Evolutionary conservation across 2,113 vertebrate genomes (phyloP).

Genomic region (Engystomops pustulosus): DNA sequence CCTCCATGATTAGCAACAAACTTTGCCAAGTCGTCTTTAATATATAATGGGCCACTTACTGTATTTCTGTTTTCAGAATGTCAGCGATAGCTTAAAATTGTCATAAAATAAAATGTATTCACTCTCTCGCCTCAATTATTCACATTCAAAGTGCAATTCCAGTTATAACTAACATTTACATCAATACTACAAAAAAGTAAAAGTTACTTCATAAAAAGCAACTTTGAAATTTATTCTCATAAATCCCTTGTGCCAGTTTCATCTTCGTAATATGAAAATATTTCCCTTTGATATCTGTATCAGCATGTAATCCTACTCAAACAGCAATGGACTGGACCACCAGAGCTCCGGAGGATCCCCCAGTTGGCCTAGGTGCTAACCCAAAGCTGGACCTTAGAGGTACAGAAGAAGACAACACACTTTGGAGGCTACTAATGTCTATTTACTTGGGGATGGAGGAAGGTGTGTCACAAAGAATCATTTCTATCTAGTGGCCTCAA

Average conservation of each 20-base stretch:
- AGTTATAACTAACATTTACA: background rate
- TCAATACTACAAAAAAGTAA: background rate
- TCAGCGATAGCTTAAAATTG: background rate
- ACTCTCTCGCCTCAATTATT: background rate
- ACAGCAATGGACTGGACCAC: too few relatives aligned
- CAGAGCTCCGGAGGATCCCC: too few relatives aligned
- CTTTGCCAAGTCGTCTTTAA: background rate
- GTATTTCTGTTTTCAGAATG: background rate
- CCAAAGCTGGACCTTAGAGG: too few relatives aligned
- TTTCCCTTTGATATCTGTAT: too few relatives aligned
- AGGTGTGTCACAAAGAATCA: too few relatives aligned
- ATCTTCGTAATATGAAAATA: too few relatives aligned
- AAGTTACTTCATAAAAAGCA: background rate
- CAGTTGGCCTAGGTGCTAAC: too few relatives aligned
- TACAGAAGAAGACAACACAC: too few relatives aligned
- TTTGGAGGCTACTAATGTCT: too few relatives aligned
- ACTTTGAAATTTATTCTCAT: background rate
- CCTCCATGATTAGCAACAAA: background rate
- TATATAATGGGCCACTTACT: background rate
- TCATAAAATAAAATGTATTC: background rate
- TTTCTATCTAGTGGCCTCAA: too few relatives aligned
- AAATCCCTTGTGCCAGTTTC: background rate
- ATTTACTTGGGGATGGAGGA: too few relatives aligned
- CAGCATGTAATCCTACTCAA: too few relatives aligned
- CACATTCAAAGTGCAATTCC: conserved; percentile 10